These are phyloP conservation scores for Jacana jacana DNA, from an alignment of 2,113 vertebrate species.

Conservation along the genomic window DNA sequence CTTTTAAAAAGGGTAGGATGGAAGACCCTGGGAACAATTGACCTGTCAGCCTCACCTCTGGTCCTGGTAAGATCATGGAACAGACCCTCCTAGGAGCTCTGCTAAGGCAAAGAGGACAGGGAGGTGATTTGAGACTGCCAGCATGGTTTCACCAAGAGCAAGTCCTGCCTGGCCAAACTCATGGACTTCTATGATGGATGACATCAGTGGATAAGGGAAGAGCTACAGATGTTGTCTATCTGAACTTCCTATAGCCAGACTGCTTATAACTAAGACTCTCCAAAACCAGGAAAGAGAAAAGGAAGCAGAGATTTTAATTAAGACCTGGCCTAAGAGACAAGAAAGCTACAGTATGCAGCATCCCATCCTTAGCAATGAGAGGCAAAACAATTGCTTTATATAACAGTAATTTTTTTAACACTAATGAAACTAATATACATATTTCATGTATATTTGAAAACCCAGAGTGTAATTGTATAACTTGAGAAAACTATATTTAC, in stretches of 20 bases:
- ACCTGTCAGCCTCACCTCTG: neutral
- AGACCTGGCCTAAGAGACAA: neutral
- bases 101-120: neutral
- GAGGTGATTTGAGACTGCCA: neutral
- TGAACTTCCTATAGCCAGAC: neutral
- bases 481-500: neutral
- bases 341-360: neutral
- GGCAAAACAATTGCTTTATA: neutral
- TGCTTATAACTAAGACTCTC: neutral
- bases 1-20: neutral
- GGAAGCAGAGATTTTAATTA: neutral
- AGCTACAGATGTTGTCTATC: neutral
- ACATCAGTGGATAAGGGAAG: neutral
- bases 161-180: neutral
- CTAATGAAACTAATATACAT: neutral
- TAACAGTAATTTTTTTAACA: neutral
- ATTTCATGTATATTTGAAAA: neutral
- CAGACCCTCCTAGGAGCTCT: neutral
- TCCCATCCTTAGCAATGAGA: neutral
- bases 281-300: neutral
- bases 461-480: neutral
- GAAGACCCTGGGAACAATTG: neutral
- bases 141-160: neutral
- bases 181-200: neutral
- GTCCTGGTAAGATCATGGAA: neutral